A percentile compares a stretch with the other conserved stretches of the same genome.
These are phyloP conservation scores for Asobara japonica DNA, from an alignment of 1,140 invertebrate genomes.

Conservation along the genomic window DNA sequence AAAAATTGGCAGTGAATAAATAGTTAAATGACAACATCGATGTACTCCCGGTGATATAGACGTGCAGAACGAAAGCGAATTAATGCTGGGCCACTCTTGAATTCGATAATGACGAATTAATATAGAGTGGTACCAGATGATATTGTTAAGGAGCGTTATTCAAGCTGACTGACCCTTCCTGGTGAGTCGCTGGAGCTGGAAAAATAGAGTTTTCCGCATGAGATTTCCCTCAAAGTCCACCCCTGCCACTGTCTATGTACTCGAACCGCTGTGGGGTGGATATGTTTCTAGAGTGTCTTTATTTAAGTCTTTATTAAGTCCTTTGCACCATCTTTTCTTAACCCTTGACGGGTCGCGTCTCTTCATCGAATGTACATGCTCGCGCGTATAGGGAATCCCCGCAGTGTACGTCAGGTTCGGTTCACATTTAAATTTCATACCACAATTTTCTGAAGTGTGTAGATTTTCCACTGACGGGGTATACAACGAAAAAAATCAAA, in stretches of 20 bases:
- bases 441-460: too few relatives aligned
- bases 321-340: too few relatives aligned
- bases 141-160: neutral
- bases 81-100: neutral
- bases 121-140: neutral
- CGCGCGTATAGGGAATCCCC: too few relatives aligned
- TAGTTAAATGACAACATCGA: neutral
- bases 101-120: neutral
- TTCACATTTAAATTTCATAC: too few relatives aligned
- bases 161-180: slow-evolving; percentile 65
- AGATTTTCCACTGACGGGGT: too few relatives aligned
- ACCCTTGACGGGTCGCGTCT: neutral
- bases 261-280: slow-evolving; percentile 61
- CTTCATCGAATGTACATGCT: too few relatives aligned
- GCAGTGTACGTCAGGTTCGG: too few relatives aligned
- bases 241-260: slow-evolving; percentile 65
- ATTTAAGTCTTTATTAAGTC: too few relatives aligned
- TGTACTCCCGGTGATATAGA: neutral
- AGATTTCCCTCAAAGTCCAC: slow-evolving; percentile 53
- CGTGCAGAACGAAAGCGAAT: neutral
- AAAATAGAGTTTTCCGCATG: slow-evolving; percentile 49
- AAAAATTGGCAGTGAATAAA: slow-evolving; percentile 9
- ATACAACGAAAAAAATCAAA: too few relatives aligned
- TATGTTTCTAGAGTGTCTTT: neutral
- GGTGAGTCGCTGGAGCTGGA: slow-evolving; percentile 67